Base-by-base conservation (phyloP, 2,888 invertebrate genomes). In the Ophioninae sp. region DNA sequence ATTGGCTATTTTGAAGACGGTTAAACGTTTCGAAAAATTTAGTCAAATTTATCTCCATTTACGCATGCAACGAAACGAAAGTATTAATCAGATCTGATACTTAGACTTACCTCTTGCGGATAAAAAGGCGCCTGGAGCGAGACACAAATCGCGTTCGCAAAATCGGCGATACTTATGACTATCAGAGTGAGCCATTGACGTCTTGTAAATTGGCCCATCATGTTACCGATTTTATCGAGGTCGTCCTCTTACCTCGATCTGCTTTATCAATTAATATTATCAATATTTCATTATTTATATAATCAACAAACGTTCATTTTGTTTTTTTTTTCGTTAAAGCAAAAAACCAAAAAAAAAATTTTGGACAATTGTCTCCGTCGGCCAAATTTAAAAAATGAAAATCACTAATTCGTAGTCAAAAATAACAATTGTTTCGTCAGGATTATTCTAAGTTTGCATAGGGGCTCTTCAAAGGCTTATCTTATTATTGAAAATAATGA, bases 81-180 rank as follows among this genome's bases (percentile, higher is more conserved):
- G 8, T 5, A 13, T 44, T 13, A 0, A 13, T 44, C 1, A 44
- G 13, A 5, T 10, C 3, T 44, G 65, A 59, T 23, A 56, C 41
- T 6, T 44, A n/a, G 30, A 85, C 95, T 94, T 93, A 97, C 97
- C 95, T 97, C 97, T 90, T 95, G 94, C 0, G 97, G 97, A 91
- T 97, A 97, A 92, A 97, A 97, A 0, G 97, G 97, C 1, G 97
- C 97, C 90, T 97, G 97, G 1, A 97, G 93, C 0, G 97, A 97
- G 0, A 97, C 96, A 92, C 97, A 97, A 85, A 97, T 95, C 2
- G 97, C 97, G 91, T 97, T 96, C 89, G 96, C 96, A 93, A 97
- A 97, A 93, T 97, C 97, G 20, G 96, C 96, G 85, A 97, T 95
- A 41, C 96, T 96, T 91, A 97, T 96, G 69, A 96, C 96, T 59